Percentiles rank a stretch among this genome's conserved stretches.
Conservation (phyloP, 2,113 vertebrate genomes). For the Microtus richardsoni region DNA sequence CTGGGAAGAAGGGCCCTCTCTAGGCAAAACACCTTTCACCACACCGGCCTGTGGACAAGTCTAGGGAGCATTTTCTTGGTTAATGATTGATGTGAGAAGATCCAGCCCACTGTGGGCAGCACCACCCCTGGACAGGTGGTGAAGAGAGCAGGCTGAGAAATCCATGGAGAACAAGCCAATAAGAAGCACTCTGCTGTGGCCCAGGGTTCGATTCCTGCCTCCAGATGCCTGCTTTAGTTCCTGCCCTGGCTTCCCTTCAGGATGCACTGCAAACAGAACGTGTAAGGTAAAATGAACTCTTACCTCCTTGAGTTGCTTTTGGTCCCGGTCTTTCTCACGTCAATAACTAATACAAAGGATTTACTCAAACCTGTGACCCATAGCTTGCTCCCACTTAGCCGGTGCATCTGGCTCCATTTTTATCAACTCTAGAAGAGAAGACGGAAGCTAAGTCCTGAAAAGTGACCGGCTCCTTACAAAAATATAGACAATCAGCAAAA, state of each 20-base stretch:
- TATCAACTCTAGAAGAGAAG: constrained; percentile 48
- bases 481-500: constrained; percentile 76
- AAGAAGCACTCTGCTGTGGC: background rate
- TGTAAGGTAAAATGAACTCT: no score
- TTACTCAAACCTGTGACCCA: constrained; percentile 5
- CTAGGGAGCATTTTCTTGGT: background rate
- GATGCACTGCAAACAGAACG: background rate
- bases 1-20: background rate
- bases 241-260: background rate
- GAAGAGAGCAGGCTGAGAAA: background rate
- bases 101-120: background rate
- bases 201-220: background rate
- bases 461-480: constrained; percentile 70
- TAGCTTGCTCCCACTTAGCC: background rate
- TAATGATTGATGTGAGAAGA: background rate
- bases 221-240: background rate
- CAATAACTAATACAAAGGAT: background rate
- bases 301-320: no score
- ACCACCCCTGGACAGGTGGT: background rate
- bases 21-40: background rate
- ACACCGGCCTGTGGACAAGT: no score
- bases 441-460: constrained; percentile 34
- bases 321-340: background rate
- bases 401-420: constrained; percentile 38
- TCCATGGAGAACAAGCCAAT: background rate